Evolutionary conservation across 2,797 vertebrate species (phyloP).

Genomic region (Phalanger gymnotis): DNA sequence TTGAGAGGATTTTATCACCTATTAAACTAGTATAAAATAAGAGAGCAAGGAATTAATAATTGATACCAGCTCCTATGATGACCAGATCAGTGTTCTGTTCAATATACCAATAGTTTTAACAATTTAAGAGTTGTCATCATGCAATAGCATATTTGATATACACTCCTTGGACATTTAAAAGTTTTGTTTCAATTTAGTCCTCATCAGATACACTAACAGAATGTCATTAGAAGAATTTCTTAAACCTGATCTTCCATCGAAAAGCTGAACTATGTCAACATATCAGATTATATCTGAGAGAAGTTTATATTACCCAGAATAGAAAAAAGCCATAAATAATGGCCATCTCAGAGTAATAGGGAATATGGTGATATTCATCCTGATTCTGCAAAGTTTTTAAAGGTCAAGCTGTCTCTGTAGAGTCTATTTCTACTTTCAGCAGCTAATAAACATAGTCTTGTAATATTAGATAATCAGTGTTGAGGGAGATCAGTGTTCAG

Average conservation of each 20-base stretch:
- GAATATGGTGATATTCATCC: neutral
- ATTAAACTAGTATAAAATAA: neutral
- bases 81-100: neutral
- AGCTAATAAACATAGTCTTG: neutral
- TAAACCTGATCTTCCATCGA: neutral
- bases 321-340: neutral
- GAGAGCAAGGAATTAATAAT: neutral
- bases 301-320: neutral
- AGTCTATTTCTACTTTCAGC: neutral
- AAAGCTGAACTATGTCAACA: neutral
- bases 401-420: neutral
- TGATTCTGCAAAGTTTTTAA: neutral
- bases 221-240: neutral
- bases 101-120: neutral
- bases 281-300: neutral
- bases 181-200: constrained; percentile 26
- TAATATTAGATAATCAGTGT: neutral
- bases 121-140: neutral
- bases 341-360: neutral
- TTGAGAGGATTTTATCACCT: neutral
- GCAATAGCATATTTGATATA: neutral
- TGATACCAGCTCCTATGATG: neutral
- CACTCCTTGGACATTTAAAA: neutral
- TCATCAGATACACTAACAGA: neutral
- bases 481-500: neutral